Evolutionary conservation across 2,888 invertebrate species (phyloP).

Genomic region (Chelonus formosanus): DNA sequence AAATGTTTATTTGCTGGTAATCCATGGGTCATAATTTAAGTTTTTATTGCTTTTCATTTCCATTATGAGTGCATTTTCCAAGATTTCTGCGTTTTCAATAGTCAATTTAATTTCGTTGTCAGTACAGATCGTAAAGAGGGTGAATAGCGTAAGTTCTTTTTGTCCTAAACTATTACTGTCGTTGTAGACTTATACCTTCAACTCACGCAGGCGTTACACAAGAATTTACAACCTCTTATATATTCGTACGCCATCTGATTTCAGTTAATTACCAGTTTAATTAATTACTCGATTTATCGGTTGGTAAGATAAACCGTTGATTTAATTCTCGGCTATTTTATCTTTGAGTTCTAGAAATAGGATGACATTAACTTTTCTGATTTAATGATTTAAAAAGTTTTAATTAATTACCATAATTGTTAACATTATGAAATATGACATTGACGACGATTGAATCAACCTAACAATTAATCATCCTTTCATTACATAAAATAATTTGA

Average conservation of each 20-base stretch:
- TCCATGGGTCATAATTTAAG: too few relatives aligned
- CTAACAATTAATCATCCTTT: too few relatives aligned
- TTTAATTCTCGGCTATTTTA: constrained; percentile 50
- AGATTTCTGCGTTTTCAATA: too few relatives aligned
- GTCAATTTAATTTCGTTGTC: not conserved
- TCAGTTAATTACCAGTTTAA: constrained; percentile 59
- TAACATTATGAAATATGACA: too few relatives aligned
- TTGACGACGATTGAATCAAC: too few relatives aligned
- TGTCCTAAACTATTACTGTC: constrained; percentile 23
- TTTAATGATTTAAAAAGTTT: not conserved
- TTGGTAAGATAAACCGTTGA: constrained; percentile 56
- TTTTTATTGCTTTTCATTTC: too few relatives aligned
- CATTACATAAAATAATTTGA: too few relatives aligned
- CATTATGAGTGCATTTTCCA: too few relatives aligned
- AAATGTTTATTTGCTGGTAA: too few relatives aligned
- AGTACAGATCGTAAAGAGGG: constrained; percentile 4
- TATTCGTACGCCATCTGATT: constrained; percentile 59
- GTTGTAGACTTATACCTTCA: constrained; percentile 49
- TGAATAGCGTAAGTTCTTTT: constrained; percentile 13
- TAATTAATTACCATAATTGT: too few relatives aligned
- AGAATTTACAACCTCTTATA: constrained; percentile 42
- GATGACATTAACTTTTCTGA: not conserved
- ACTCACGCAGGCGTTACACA: constrained; percentile 51
- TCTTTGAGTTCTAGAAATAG: constrained; percentile 11
- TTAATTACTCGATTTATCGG: constrained; percentile 61